phyloP scores from a whole-genome alignment of 2,113 vertebrate species.

The Australoheros scitulus region DNA sequence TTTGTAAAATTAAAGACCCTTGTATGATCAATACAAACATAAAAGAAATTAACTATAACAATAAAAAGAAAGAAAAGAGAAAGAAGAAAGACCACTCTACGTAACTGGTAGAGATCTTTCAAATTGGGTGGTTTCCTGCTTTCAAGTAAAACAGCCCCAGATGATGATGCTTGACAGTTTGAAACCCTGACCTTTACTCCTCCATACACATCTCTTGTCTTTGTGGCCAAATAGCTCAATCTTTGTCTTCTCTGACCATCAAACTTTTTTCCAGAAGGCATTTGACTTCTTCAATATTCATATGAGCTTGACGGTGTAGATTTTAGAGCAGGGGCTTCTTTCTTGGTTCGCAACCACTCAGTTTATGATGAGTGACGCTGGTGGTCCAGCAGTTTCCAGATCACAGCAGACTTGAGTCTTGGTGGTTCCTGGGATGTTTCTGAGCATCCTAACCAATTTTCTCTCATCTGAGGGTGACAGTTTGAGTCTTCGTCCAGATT shows the following conservation, averaged over 20 bases:
- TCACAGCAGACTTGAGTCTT: background rate
- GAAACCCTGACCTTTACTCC: background rate
- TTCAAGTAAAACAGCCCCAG: too few species aligned
- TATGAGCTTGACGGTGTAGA: too few species aligned
- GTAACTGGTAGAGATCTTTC: too few species aligned
- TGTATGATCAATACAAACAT: background rate
- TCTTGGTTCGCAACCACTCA: too few species aligned
- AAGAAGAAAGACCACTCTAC: background rate
- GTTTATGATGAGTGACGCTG: too few species aligned
- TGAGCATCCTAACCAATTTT: background rate
- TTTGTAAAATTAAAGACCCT: background rate
- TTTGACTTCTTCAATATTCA: too few species aligned
- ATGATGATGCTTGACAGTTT: background rate
- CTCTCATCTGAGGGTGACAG: background rate
- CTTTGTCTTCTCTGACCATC: too few species aligned
- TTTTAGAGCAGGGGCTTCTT: too few species aligned
- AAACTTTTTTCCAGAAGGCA: too few species aligned
- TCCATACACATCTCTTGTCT: too few species aligned
- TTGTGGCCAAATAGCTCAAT: too few species aligned
- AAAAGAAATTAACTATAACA: background rate
- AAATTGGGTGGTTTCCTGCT: too few species aligned
- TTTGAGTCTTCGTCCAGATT: fast-evolving
- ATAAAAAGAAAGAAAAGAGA: background rate
- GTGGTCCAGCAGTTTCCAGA: background rate
- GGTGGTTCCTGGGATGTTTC: background rate